These are phyloP conservation scores for Acanthochromis polyacanthus DNA, from an alignment of 2,113 vertebrate genomes.

Conservation along the genomic window DNA sequence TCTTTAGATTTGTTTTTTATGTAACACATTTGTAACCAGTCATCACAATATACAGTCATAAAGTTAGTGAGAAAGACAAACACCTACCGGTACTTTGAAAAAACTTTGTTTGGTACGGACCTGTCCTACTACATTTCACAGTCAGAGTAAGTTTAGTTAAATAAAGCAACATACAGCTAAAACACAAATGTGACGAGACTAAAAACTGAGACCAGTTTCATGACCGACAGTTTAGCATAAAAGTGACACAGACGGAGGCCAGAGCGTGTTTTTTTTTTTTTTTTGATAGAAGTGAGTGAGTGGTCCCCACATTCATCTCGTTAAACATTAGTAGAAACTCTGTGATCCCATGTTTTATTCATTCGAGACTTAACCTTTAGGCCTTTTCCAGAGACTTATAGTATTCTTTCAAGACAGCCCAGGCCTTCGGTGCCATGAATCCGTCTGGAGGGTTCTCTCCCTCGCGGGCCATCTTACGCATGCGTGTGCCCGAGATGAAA, in stretches of 20 bases:
- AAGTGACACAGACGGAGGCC: slow-evolving; percentile 74
- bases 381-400: slow-evolving; percentile 95
- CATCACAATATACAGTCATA: slow-evolving; percentile 21
- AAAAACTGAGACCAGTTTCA: slow-evolving; percentile 73
- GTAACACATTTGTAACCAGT: slow-evolving; percentile 6
- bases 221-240: slow-evolving; percentile 63
- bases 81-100: slow-evolving; percentile 27
- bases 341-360: slow-evolving; percentile 14
- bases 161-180: slow-evolving; percentile 63
- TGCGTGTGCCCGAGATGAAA: slow-evolving; percentile 98
- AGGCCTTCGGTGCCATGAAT: slow-evolving; percentile 97
- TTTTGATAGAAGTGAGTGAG: slow-evolving; percentile 36
- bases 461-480: slow-evolving; percentile 95
- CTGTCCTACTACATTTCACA: slow-evolving; percentile 20
- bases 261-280: slow-evolving; percentile 57
- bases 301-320: slow-evolving; percentile 69
- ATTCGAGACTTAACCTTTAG: slow-evolving; percentile 67
- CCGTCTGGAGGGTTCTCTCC: slow-evolving; percentile 95
- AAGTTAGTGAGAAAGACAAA: slow-evolving; percentile 52
- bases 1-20: background rate
- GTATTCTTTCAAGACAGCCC: slow-evolving; percentile 95
- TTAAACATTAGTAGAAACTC: slow-evolving; percentile 29
- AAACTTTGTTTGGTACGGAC: background rate
- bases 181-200: slow-evolving; percentile 79
- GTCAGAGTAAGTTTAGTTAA: slow-evolving; percentile 27